Percentiles rank a stretch among this genome's conserved stretches.
Evolutionary conservation across 2,113 vertebrate species (phyloP).

Genomic region (Scopus umbretta): DNA sequence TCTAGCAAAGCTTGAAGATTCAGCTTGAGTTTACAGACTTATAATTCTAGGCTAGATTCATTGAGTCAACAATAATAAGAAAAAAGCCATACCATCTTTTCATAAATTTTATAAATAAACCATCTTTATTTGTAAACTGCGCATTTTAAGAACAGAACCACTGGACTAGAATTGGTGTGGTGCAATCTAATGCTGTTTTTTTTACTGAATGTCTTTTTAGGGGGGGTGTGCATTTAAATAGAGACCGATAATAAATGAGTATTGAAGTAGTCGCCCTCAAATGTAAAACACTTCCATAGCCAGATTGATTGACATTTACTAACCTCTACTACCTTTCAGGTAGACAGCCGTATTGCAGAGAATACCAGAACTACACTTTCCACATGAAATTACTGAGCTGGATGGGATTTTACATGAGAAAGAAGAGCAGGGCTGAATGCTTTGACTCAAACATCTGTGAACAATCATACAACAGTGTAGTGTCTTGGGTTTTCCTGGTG

Average conservation of each 20-base stretch:
- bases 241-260: not conserved
- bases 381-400: not conserved
- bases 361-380: not conserved
- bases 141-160: not conserved
- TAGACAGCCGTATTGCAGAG: not conserved
- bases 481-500: not conserved
- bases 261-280: not conserved
- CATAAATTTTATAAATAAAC: too few relatives aligned
- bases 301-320: not conserved
- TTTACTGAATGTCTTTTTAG: not conserved
- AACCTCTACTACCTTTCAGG: not conserved
- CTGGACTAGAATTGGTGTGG: not conserved
- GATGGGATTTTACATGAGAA: not conserved
- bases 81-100: not conserved
- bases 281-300: not conserved
- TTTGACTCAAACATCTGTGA: not conserved
- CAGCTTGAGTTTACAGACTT: conserved; percentile 10
- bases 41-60: not conserved
- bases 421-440: not conserved
- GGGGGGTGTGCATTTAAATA: not conserved
- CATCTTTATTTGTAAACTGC: not conserved
- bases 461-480: not conserved
- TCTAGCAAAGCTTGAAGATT: conserved; percentile 15
- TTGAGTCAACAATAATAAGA: not conserved
- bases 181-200: not conserved